These are phyloP conservation scores for Lethenteron reissneri DNA, from an alignment of 2,113 vertebrate species.

Conservation along the genomic window DNA sequence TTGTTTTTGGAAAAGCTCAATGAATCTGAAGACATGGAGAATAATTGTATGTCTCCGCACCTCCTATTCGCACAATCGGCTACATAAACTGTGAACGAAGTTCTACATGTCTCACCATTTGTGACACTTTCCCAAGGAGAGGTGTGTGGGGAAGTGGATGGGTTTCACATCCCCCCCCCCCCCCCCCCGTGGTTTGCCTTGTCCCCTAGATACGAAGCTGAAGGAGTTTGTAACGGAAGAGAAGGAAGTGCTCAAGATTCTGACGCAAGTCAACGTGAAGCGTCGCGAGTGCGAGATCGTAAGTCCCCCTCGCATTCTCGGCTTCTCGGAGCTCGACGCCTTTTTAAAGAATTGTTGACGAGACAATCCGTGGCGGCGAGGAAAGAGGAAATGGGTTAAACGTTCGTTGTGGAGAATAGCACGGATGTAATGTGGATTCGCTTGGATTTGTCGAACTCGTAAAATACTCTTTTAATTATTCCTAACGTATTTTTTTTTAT, in stretches of 20 bases:
- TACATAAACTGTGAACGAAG: not conserved
- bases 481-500: not conserved
- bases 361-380: not conserved
- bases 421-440: not conserved
- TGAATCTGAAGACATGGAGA: not conserved
- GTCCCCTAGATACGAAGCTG: slow-evolving; percentile 41
- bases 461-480: slow-evolving; percentile 29
- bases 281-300: slow-evolving; percentile 45
- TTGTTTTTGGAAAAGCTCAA: no score
- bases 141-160: not conserved
- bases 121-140: not conserved
- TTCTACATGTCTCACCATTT: not conserved
- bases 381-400: no score
- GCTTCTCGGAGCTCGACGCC: accelerated
- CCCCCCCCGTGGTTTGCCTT: not conserved
- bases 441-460: not conserved
- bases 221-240: slow-evolving; percentile 44
- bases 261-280: slow-evolving; percentile 78
- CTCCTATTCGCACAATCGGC: not conserved
- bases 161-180: not conserved
- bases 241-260: slow-evolving; percentile 41
- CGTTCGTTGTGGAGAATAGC: not conserved
- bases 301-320: slow-evolving; percentile 15
- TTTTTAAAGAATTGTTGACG: accelerated
- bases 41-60: not conserved